Base-by-base conservation (phyloP, 2,113 vertebrate genomes). In the Turdus rufiventris region DNA sequence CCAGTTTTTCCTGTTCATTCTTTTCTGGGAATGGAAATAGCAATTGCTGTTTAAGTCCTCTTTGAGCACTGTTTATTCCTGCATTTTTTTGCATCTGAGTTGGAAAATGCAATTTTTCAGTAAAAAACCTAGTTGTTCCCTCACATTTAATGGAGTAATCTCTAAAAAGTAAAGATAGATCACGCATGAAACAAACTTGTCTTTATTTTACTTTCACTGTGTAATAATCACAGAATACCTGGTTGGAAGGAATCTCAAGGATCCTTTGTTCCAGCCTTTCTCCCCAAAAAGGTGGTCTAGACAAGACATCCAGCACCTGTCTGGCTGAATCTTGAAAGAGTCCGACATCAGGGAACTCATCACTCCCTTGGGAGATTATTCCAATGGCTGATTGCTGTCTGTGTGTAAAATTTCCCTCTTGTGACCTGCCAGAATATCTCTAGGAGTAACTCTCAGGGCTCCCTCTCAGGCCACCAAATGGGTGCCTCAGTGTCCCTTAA, bases 401-500 rank as follows among this genome's bases (percentile, higher is more conserved):
- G 26, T 29, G 51, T 61, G 57, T 66, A 70, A 60, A 67, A 23
- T 48, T 50, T 73, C 18, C 20, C 54, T 54, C 29, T 40, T 38
- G 19, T 43, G 31, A 31, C 14, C 26, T 29, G 2, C 2, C 0
- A 3, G 33, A 83, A 50, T n/a, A 7, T 60, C 5, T 17, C 24
- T 26, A 28, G 24, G 40, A 34, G 9, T 26, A 23, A 13, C 7
- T 26, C 36, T 74, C 4, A 2, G 9, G 34, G 33, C 14, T 75
- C 18, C 36, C 13, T 61, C 40, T 54, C 23, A 66, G 42, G 31
- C 8, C 3, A 12, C 12, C 28, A 29, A 7, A 14, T 11, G n/a
- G 12, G 5, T 4, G 2, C 1, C 26, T 54, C 43, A 24, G 15
- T 54, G 43, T 2, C 14, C 6, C 20, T 31, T 24, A 26, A 5